Conservation (phyloP, 1,140 invertebrate species). For the Brachionus rotundiformis region DNA sequence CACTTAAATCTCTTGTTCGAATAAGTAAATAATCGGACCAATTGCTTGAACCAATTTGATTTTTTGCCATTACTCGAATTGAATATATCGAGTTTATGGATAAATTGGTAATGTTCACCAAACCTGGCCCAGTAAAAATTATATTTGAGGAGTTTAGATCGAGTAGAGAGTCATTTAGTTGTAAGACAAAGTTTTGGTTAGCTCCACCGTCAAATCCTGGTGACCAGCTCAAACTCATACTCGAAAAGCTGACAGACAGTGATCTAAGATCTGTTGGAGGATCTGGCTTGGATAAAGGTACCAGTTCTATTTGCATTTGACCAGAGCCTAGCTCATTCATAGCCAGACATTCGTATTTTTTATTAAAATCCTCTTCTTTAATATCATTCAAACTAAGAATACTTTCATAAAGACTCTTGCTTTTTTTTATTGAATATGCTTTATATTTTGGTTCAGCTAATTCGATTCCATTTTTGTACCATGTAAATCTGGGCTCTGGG, state of each 20-base stretch:
- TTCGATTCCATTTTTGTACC: not conserved
- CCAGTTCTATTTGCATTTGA: not conserved
- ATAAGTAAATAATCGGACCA: constrained; percentile 14
- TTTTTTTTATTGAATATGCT: not conserved
- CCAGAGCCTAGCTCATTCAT: not conserved
- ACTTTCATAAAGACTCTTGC: constrained; percentile 8
- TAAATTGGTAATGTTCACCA: not conserved
- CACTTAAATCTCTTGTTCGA: not conserved
- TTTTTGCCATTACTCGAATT: constrained; percentile 14
- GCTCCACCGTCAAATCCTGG: constrained; percentile 14
- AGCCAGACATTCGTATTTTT: constrained; percentile 13
- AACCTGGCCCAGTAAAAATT: not conserved
- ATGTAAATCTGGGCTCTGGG: constrained; percentile 23
- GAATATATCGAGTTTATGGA: not conserved
- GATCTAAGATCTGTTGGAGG: not conserved
- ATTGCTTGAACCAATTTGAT: not conserved
- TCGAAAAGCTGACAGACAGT: not conserved
- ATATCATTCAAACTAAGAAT: not conserved
- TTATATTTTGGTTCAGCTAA: not conserved
- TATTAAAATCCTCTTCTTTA: not conserved
- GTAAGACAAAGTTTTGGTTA: constrained; percentile 21
- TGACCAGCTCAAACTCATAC: not conserved
- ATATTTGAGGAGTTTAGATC: not conserved
- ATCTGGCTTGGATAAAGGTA: not conserved
- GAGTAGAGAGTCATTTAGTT: constrained; percentile 1